Evolutionary conservation across 2,888 invertebrate genomes (phyloP), one percentile per base, ranked within the genome.

Genomic region (Cylindroiulus punctatus): DNA sequence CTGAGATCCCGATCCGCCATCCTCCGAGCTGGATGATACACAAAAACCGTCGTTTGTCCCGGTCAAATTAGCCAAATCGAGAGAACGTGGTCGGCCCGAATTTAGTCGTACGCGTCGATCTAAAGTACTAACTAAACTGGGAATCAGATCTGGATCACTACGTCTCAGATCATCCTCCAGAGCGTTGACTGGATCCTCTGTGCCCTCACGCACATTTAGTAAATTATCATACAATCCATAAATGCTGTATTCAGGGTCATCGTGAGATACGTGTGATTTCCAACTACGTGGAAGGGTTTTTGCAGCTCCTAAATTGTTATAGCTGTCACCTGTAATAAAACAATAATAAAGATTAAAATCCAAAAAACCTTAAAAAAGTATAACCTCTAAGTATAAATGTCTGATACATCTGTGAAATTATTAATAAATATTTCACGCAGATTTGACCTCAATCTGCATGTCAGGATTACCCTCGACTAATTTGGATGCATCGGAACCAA

Each of bases 191-290:
- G 86, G 87, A 88, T 95, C 95, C n/a, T 95, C 95, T 86, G 95
- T 96, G 89, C 96, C 95, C 90, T 96, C 96, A 90, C 95, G 95
- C 0, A 96, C 95, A 90, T 96, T 96, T 93, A 97, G 96, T 87
- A 97, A 92, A 90, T 97, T 96, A 0, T 96, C 96, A 90, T 97
- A 97, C 0, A 97, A 92, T 0, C 96, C 97, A 90, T 97, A 97
- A 0, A 97, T 96, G 91, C 97, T 96, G 90, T 96, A 96, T 86
- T 92, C 92, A 86, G 44, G 32, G 76, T n/a, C 36, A 42, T 14
- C 26, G 44, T 40, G 47, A 42, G 44, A 19, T 19, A 22, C 12
- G 22, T 42, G 26, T 22, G 85, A 81, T 82, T 87, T 87, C 89
- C 47, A 89, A 47, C 84, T 57, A 85, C 86, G 84, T 76, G 86